Evolutionary conservation across 2,888 invertebrate species (phyloP), one percentile per base, ranked within the genome.

Genomic region (Stramonita haemastoma): DNA sequence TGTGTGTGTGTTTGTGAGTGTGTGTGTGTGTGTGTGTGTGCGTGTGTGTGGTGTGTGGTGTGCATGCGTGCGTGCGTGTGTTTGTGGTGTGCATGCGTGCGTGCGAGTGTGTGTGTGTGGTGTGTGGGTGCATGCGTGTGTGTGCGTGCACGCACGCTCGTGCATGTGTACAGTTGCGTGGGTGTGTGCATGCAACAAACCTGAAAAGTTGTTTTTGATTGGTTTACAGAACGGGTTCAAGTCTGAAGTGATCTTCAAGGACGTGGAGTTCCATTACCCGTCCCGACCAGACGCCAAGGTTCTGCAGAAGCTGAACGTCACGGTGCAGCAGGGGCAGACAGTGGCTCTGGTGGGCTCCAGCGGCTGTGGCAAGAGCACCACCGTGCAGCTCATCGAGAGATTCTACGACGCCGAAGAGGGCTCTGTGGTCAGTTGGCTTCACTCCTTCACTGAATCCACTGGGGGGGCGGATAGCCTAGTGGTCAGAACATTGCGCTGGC

Each of bases 341-440:
- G 94, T 95, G 57, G 96, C 96, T 0, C 89, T 96, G 79, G 96
- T 96, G 5, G 98, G 89, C 96, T 97, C 97, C 8, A 98, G 98
- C 91, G 98, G 98, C 0, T 98, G 98, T 95, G 98, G 98, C 19
- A 98, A 98, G 96, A 98, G 98, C 84, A 99, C 98, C 0, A 97
- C 98, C 86, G 97, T 98, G 90, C 98, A 98, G 94, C 96, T 99
- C 81, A 96, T 98, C 0, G 97, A 98, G 96, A 96, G 98, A 90
- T 98, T 98, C 95, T 98, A 99, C 95, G 98, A 96, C 90, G 92
- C 95, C 0, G 88, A 89, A 13, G 89, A 90, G 6, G 96, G 96
- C 26, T 29, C 60, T 66, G 91, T 91, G 90, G 91, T 91, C 34
- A 90, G 91, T 90, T 15, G 26, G 60, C 60, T 60, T 60, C 60